Conservation (phyloP, 1,140 invertebrate genomes). For the Drosophila lacertosa region DNA sequence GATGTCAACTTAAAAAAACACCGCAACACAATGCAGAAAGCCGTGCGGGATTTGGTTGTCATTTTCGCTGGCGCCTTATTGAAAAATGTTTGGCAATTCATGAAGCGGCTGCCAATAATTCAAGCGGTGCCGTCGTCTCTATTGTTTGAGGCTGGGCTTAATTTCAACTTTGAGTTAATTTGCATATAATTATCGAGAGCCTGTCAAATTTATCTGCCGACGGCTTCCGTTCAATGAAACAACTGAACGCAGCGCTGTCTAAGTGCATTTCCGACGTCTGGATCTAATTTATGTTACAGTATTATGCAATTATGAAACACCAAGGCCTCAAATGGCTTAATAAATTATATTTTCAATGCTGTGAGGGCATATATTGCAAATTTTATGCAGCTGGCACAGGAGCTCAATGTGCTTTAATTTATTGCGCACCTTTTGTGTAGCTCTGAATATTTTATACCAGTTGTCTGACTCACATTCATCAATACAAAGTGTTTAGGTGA, state of each 20-base stretch:
- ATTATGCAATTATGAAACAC: conserved; percentile 59
- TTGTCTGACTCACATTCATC: conserved; percentile 16
- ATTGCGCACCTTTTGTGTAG: conserved; percentile 7
- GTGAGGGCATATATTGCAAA: conserved; percentile 33
- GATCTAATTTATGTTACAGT: conserved; percentile 55
- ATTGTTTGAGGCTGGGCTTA: neutral
- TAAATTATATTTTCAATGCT: conserved; percentile 36
- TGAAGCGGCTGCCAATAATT: conserved; percentile 6
- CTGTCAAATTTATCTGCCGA: conserved; percentile 4
- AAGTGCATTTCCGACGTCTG: conserved; percentile 12
- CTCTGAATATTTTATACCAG: neutral
- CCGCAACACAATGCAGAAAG: neutral
- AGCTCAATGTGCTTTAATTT: conserved; percentile 24
- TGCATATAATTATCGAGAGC: conserved; percentile 18
- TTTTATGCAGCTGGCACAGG: conserved; percentile 49
- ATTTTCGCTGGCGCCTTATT: conserved; percentile 14
- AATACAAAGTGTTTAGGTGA: conserved; percentile 2
- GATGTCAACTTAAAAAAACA: conserved; percentile 30
- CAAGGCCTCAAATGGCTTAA: conserved; percentile 44
- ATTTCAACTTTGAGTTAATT: conserved; percentile 11
- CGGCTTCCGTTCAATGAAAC: conserved; percentile 9
- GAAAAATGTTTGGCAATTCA: conserved; percentile 9
- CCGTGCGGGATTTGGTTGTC: conserved; percentile 12
- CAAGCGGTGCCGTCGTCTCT: neutral
- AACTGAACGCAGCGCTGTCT: neutral